Base-by-base conservation (phyloP, 2,113 vertebrate genomes). In the Delphinapterus leucas region DNA sequence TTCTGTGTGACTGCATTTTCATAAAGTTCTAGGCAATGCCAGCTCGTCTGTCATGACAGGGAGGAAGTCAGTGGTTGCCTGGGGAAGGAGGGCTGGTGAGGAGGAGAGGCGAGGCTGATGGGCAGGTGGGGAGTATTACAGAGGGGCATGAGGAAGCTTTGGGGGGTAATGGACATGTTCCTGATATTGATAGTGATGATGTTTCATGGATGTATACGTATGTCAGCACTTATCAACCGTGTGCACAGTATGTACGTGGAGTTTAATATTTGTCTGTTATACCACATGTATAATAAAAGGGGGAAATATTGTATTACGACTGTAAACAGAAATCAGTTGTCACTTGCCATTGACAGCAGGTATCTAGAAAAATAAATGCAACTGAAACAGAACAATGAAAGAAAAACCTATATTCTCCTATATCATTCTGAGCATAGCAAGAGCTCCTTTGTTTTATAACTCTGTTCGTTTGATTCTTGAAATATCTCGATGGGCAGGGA, bases 281-380 rank as follows among this genome's bases (percentile, higher is more conserved):
- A 44, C 20, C 20, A 20, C 23, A 60, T 44, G 31, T 36, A 12
- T 63, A 61, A 33, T 76, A 31, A 74, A 31, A 61, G 25, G 38
- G 31, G n/a, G 31, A 33, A 65, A 17, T 53, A 53, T 0, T 73
- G 13, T 95, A 15, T 90, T 85, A 41, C 44, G 58, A 11, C 55
- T 63, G 2, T 73, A n/a, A 49, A 41, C 11, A 68, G 86, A 49
- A 82, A 33, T 80, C 49, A 33, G 8, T 61, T 81, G 26, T 58
- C 44, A 28, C 53, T 83, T 97, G n/a, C 8, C 20, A 25, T 3
- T 47, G 41, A 83, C 2, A 55, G 18, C 41, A 65, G 36, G 25
- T 82, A 87, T 55, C 28, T 53, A 79, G 33, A 67, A 77, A 88
- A 94, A 79, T 58, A 88, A 81, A 49, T 76, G 15, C 60, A 71